These are phyloP conservation scores for Chiridota heheva DNA, from an alignment of 35 echinoderm and acorn worm genomes.

Conservation along the genomic window DNA sequence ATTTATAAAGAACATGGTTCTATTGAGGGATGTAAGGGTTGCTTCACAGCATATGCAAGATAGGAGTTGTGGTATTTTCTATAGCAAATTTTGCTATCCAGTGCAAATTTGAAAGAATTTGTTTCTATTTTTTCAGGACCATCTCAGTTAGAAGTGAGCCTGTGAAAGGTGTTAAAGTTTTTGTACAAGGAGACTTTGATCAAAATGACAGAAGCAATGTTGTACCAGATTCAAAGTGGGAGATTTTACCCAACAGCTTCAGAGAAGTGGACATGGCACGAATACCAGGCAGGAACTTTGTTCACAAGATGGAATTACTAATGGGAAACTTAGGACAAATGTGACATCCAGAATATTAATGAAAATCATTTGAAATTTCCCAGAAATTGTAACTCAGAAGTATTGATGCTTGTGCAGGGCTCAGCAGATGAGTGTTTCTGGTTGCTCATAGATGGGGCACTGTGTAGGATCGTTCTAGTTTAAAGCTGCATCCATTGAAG, in stretches of 20 bases:
- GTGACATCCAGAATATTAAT: no score
- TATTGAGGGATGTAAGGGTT: no score
- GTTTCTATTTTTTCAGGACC: constrained; percentile 42
- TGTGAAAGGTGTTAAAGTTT: constrained; percentile 60
- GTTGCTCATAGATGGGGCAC: no score
- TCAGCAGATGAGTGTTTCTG: no score
- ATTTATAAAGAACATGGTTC: no score
- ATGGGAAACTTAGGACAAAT: constrained; percentile 59
- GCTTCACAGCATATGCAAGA: background rate
- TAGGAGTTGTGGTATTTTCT: background rate
- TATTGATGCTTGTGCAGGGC: no score
- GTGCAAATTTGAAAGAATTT: background rate
- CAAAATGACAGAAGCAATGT: constrained; percentile 63
- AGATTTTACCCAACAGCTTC: constrained; percentile 60
- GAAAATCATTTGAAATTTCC: background rate
- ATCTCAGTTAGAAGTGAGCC: constrained; percentile 80
- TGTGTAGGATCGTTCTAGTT: no score
- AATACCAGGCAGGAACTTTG: constrained; percentile 80
- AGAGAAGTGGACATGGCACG: constrained; percentile 77
- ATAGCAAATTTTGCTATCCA: background rate
- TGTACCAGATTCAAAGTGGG: constrained; percentile 79
- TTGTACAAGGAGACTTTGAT: constrained; percentile 53
- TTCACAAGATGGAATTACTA: constrained; percentile 86
- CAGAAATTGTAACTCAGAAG: background rate
- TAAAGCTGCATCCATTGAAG: no score